Base-by-base conservation (phyloP, 1,140 invertebrate species). In the Chymomyza costata region DNA sequence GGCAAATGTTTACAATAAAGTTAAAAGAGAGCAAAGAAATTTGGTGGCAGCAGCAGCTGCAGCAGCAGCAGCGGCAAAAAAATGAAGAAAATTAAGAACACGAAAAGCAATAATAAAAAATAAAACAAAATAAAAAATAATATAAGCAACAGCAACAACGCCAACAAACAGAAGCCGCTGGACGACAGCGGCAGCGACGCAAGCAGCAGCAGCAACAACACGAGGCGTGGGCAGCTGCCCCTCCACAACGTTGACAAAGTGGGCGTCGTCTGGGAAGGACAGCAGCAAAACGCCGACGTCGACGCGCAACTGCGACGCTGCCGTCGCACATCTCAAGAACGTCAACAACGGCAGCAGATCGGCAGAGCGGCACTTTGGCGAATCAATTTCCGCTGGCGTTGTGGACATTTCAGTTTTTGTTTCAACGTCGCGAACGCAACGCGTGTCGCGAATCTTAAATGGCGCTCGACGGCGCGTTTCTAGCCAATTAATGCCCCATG, bases 371-470 rank as follows among this genome's bases (percentile, higher is more conserved):
- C 70, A 76, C 70, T 62, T 76, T 76, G 52, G 71, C 73, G 74
- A 80, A 80, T 80, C 73, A 80, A 80, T 80, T 80, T 80, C 73
- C 74, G 73, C 73, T 80, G 73, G 74, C 67, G 73, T 80, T 63
- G 73, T 74, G 5, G 15, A 3, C 66, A 66, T 67, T 78, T 78
- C 73, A 80, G 73, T 80, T 80, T 80, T 80, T 64, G 55, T 80
- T 80, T 80, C 67, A 80, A 67, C 73, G 73, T 80, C 56, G 73
- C 60, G 41, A 52, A 64, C 73, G 68, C 53, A 57, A 67, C 68
- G 73, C 73, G 73, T 80, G 73, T 80, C 74, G 73, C 53, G 73
- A 80, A 68, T 80, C 70, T 52, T 64, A 44, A 73, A 80, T 80
- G 73, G 73, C 73, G 73, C 41, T 44, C 45, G 57, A 52, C 47